Conservation (phyloP, 2,113 vertebrate species). For the Girardinichthys multiradiatus region DNA sequence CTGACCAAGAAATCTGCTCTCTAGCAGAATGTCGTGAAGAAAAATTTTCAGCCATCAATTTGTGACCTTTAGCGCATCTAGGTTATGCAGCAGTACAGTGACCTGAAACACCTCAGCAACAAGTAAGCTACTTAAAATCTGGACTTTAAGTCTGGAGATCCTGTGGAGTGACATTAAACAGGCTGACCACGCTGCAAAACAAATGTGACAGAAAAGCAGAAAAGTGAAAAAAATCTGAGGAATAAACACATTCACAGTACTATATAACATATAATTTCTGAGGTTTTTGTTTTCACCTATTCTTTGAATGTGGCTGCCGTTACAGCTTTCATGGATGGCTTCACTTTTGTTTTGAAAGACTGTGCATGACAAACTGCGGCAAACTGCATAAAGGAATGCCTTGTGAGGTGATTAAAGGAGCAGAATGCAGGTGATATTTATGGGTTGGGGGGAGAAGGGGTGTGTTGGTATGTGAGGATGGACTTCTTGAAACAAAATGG, state of each 20-base stretch:
- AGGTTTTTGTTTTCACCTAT: not conserved
- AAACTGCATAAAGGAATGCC: conserved; percentile 76
- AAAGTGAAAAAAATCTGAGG: not conserved
- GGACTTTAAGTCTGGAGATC: no score
- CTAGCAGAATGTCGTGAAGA: no score
- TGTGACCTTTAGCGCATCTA: no score
- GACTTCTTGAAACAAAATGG: conserved; percentile 49
- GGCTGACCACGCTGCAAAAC: no score
- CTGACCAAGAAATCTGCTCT: no score
- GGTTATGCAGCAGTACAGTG: no score
- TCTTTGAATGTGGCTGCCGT: not conserved
- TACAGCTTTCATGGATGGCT: conserved; percentile 56
- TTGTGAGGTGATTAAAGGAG: conserved; percentile 72
- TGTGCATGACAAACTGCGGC: conserved; percentile 66
- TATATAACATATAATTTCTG: not conserved
- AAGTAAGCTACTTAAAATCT: not conserved
- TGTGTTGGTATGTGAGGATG: conserved; percentile 64
- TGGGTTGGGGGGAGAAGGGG: conserved; percentile 46
- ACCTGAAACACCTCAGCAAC: not conserved
- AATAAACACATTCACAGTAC: not conserved
- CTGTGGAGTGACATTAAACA: no score
- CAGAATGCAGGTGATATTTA: conserved; percentile 75
- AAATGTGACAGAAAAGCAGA: not conserved
- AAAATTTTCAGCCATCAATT: no score
- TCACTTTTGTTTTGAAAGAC: conserved; percentile 61